Conservation (phyloP, 1,140 invertebrate species). For the Calosoma granatense region DNA sequence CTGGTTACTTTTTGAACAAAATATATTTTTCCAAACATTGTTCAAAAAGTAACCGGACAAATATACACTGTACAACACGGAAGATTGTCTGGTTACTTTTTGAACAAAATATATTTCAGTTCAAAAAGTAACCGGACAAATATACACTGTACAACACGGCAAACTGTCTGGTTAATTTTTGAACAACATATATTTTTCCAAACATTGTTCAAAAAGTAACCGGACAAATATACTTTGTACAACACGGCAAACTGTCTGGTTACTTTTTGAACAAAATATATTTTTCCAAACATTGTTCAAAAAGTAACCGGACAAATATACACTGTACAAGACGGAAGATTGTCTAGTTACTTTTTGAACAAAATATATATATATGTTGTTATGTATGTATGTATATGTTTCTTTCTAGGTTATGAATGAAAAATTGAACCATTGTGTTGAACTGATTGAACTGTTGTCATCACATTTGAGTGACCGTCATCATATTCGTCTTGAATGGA, state of each 20-base stretch:
- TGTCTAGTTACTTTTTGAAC: not conserved
- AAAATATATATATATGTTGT: no score
- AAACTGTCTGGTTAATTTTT: not conserved
- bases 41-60: constrained; percentile 9
- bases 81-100: not conserved
- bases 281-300: no score
- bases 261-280: not conserved
- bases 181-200: not conserved
- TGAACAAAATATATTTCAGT: constrained; percentile 3
- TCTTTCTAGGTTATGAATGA: constrained; percentile 80
- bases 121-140: no score
- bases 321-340: no score
- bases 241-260: not conserved
- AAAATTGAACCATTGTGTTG: constrained; percentile 85
- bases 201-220: no score
- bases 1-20: not conserved
- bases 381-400: no score
- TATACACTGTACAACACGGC: no score
- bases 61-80: no score
- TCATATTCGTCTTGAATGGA: constrained; percentile 86
- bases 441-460: constrained; percentile 78
- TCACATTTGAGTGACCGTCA: constrained; percentile 83
- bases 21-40: no score
- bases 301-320: constrained; percentile 9
- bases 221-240: no score